These are phyloP conservation scores for Timandra comae DNA, from an alignment of 2,888 invertebrate species.

Conservation along the genomic window DNA sequence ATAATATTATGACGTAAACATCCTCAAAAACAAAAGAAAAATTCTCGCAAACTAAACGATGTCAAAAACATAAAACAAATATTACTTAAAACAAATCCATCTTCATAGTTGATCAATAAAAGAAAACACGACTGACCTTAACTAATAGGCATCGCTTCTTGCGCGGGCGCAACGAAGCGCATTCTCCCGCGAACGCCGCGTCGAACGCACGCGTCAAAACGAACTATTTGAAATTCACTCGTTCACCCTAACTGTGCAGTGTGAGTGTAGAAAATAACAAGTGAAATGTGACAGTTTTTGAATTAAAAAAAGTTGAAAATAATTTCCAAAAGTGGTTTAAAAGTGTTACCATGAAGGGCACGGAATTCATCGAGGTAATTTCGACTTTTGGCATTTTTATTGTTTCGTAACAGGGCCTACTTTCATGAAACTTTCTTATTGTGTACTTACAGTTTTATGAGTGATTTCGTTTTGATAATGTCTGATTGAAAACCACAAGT, in stretches of 20 bases:
- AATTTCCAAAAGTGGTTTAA: conserved; percentile 11
- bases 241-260: too few species aligned
- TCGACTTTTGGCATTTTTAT: conserved; percentile 11
- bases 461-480: too few species aligned
- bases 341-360: conserved; percentile 32
- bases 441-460: too few species aligned
- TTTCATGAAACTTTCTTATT: not conserved
- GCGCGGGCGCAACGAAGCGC: conserved; percentile 21
- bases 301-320: too few species aligned
- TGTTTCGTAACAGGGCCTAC: conserved; percentile 2
- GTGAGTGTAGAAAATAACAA: conserved; percentile 12
- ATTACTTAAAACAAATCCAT: not conserved
- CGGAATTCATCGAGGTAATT: conserved; percentile 40
- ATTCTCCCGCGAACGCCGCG: conserved; percentile 15
- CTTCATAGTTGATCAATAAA: not conserved
- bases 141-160: conserved; percentile 29
- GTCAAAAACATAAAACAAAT: too few species aligned
- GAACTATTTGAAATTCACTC: too few species aligned
- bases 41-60: too few species aligned
- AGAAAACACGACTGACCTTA: conserved; percentile 31
- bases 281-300: conserved; percentile 24
- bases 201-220: conserved; percentile 16
- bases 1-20: too few species aligned
- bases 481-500: too few species aligned
- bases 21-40: too few species aligned